Percentiles rank a stretch among this genome's conserved stretches.
Evolutionary conservation across 2,888 invertebrate genomes (phyloP).

Genomic region (Apamea epomidion): DNA sequence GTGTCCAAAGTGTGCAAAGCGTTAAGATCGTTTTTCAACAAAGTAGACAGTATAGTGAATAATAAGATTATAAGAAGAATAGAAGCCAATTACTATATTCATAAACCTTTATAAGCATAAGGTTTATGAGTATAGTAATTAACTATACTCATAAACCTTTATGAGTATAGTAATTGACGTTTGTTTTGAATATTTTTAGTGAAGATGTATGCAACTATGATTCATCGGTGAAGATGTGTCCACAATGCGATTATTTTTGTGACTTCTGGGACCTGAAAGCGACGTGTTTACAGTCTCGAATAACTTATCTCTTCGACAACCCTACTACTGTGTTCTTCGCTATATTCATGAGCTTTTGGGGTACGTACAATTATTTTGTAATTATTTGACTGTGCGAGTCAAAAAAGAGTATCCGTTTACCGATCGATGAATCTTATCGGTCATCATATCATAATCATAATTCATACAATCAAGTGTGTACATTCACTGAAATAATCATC

Average conservation of each 20-base stretch:
- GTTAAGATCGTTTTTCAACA: not conserved
- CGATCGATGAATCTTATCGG: not conserved
- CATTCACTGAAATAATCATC: too few relatives aligned
- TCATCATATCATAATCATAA: not conserved
- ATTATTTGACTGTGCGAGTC: not conserved
- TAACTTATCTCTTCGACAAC: constrained; percentile 98
- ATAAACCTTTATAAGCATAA: not conserved
- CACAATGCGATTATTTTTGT: constrained; percentile 96
- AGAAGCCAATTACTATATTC: too few relatives aligned
- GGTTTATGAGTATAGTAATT: not conserved
- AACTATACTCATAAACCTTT: not conserved
- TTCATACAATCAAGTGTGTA: not conserved
- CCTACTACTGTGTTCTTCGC: constrained; percentile 98
- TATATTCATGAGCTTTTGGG: constrained; percentile 99
- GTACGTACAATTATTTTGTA: constrained; percentile 77
- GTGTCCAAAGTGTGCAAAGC: not conserved
- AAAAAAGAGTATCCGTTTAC: not conserved
- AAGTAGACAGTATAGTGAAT: not conserved
- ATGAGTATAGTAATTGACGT: not conserved
- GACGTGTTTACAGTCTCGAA: constrained; percentile 95
- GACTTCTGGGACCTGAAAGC: constrained; percentile 95
- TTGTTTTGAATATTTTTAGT: constrained; percentile 81
- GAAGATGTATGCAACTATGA: constrained; percentile 93
- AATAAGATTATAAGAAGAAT: too few relatives aligned
- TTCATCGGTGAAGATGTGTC: constrained; percentile 95